These are phyloP conservation scores for Ceyx melanurus DNA, from an alignment of 2,113 vertebrate genomes.

Conservation along the genomic window DNA sequence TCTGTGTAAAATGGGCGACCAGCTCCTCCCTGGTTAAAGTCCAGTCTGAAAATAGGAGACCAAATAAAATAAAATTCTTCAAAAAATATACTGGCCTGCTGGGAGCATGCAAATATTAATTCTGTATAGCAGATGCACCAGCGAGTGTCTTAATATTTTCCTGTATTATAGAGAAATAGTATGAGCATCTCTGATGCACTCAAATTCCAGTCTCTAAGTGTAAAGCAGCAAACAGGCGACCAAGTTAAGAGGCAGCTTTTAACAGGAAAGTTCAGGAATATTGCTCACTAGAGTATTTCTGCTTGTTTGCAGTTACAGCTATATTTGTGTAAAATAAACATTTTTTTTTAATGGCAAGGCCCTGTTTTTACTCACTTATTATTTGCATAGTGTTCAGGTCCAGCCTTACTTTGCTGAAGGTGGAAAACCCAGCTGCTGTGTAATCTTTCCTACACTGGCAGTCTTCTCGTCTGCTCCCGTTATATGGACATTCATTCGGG, in stretches of 20 bases:
- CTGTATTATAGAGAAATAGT: not conserved
- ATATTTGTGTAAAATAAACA: not conserved
- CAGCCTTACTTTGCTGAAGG: slow-evolving; percentile 92
- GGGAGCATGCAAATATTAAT: not conserved
- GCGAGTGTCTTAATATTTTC: not conserved
- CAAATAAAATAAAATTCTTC: not conserved
- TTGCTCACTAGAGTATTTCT: not conserved
- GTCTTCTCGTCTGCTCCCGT: slow-evolving; percentile 87
- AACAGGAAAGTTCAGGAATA: not conserved
- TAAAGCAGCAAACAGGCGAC: not conserved
- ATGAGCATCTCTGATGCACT: not conserved
- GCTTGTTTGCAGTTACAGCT: slow-evolving; percentile 17
- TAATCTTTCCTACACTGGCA: slow-evolving; percentile 93
- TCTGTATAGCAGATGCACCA: slow-evolving; percentile 19
- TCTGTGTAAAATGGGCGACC: not conserved
- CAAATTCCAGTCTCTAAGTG: not conserved
- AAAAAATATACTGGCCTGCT: not conserved
- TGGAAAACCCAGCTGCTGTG: slow-evolving; percentile 87
- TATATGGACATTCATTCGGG: slow-evolving; percentile 92
- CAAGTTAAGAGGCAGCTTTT: not conserved
- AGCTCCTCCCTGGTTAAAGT: not conserved
- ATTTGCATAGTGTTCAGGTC: slow-evolving; percentile 90
- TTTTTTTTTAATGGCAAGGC: slow-evolving; percentile 9
- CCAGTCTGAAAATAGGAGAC: not conserved
- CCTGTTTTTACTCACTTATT: slow-evolving; percentile 86